Conservation (phyloP, 2,113 vertebrate genomes). For the Bungarus multicinctus region DNA sequence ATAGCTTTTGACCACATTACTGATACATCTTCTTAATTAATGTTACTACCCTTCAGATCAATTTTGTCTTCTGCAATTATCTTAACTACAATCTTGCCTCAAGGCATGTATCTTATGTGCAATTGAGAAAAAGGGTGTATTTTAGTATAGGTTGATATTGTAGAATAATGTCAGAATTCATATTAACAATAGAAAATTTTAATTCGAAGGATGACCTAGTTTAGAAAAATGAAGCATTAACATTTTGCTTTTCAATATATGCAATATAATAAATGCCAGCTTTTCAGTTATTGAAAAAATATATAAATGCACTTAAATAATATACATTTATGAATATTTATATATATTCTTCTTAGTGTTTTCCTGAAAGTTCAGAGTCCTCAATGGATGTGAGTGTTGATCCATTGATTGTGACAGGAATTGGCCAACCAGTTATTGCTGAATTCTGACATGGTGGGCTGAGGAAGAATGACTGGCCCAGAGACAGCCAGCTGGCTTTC, state of each 20-base stretch:
- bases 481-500: background rate
- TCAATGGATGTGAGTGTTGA: background rate
- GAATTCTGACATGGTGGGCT: background rate
- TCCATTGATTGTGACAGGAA: background rate
- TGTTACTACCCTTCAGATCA: slow-evolving; percentile 23
- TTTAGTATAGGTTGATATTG: slow-evolving; percentile 1
- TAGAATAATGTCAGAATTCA: slow-evolving; percentile 1
- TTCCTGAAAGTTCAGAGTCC: background rate
- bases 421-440: background rate
- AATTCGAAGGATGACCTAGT: background rate
- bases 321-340: background rate
- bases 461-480: background rate
- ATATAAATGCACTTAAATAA: background rate
- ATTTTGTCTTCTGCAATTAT: slow-evolving; percentile 30
- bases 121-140: slow-evolving; percentile 20
- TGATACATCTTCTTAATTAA: slow-evolving; percentile 44
- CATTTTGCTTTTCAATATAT: background rate
- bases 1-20: background rate
- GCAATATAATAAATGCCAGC: background rate
- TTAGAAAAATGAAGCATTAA: background rate
- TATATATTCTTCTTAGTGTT: background rate
- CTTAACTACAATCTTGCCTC: slow-evolving; percentile 1
- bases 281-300: background rate
- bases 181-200: background rate
- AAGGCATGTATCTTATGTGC: background rate